These are phyloP conservation scores for Amniataba percoides DNA, from an alignment of 2,797 vertebrate genomes.

Conservation along the genomic window DNA sequence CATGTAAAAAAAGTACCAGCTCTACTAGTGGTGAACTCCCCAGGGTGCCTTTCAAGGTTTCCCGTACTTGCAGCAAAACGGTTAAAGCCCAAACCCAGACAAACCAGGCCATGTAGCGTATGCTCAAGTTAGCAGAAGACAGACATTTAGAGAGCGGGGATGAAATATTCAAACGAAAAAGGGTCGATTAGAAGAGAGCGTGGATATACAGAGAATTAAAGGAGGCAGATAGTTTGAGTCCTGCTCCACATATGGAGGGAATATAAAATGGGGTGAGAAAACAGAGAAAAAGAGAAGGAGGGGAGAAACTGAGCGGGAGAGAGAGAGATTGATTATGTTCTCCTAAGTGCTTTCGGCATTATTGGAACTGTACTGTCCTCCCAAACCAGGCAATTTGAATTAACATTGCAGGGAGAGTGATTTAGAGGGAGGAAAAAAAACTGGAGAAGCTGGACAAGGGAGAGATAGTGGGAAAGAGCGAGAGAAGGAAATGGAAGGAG, in stretches of 20 bases:
- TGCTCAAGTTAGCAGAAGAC: constrained; percentile 40
- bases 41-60: constrained; percentile 2
- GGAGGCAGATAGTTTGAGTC: constrained; percentile 56
- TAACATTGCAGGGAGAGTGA: constrained; percentile 80
- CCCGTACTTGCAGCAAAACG: not conserved
- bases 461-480: constrained; percentile 49
- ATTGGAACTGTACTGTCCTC: constrained; percentile 80
- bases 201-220: constrained; percentile 45
- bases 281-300: constrained; percentile 41
- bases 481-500: constrained; percentile 44
- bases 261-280: constrained; percentile 73
- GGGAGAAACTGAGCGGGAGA: constrained; percentile 35
- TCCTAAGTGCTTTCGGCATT: constrained; percentile 83
- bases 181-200: constrained; percentile 53
- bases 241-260: constrained; percentile 67
- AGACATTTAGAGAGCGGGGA: constrained; percentile 44
- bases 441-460: constrained; percentile 43
- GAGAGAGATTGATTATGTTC: constrained; percentile 84
- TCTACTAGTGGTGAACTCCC: not conserved
- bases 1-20: not conserved
- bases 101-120: not conserved
- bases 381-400: constrained; percentile 81
- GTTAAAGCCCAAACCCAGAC: not conserved
- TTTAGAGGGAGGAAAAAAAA: constrained; percentile 49
- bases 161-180: constrained; percentile 58